Base-by-base conservation (phyloP, 2,888 invertebrate species). In the Mythimna albipuncta region DNA sequence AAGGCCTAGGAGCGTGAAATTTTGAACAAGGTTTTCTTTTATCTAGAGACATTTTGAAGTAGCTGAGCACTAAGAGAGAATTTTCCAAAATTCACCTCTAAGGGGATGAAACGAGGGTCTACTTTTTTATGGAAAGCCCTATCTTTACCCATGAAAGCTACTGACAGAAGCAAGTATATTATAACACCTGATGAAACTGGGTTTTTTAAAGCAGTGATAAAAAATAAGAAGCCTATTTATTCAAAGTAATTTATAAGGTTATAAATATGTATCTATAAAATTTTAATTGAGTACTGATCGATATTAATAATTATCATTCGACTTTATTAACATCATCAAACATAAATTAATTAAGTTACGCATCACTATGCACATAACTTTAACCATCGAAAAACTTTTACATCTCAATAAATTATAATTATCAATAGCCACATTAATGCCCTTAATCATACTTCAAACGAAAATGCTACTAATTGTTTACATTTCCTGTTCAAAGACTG, bases 401-500 rank as follows among this genome's bases (percentile, higher is more conserved):
- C 70, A 75, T 66, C 77, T 80, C 75, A 67, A 84, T 84, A 83
- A 86, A 86, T 83, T 83, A 84, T 65, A 70, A 88, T 82, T 65
- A 69, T 72, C 83, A 75, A 59, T n/a, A 44, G 35, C 72, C 81
- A 86, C 81, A 81, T 87, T 84, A 75, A 85, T 83, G 76, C 55
- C 69, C 67, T 59, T 71, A 81, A 84, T 80, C 77, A 83, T 75
- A 69, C 70, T 80, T 71, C 75, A 75, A 74, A 83, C 75, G 44
- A 81, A 82, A 85, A 82, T 55, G 71, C 87, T 79, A 84, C 87
- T 89, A 92, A 94, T 91, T 95, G 94, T 94, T 95, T 94, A 94
- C 93, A 92, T 93, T 90, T 91, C 92, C 88, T 88, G 87, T 91
- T 89, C 92, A 93, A 93, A 91, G 92, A 92, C 93, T 76, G 79